phyloP scores from a whole-genome alignment of 2,888 invertebrate species.

The Diplolepis rosae region DNA sequence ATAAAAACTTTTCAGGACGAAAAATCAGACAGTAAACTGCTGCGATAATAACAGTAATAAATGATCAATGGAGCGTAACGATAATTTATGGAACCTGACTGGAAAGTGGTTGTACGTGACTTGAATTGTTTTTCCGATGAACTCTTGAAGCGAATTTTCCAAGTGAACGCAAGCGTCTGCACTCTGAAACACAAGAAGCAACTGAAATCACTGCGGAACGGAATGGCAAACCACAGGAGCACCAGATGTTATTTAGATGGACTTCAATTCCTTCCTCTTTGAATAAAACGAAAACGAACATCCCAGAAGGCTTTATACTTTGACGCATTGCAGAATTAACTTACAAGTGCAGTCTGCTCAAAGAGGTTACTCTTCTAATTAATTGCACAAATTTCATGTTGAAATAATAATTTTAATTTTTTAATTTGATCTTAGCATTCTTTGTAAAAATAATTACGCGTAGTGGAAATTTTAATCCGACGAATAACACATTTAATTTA shows the following conservation, averaged over 20 bases:
- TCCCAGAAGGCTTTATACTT: neutral
- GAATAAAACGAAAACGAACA: constrained; percentile 3
- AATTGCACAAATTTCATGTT: neutral
- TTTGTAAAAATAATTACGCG: too few species aligned
- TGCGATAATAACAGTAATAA: constrained; percentile 38
- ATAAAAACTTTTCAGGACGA: neutral
- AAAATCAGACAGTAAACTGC: constrained; percentile 9
- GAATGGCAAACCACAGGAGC: constrained; percentile 43
- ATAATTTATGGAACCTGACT: constrained; percentile 50
- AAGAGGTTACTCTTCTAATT: neutral
- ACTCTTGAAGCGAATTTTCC: constrained; percentile 44
- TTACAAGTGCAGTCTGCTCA: neutral
- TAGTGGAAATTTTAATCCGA: too few species aligned
- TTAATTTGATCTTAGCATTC: neutral
- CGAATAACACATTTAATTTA: too few species aligned
- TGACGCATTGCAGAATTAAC: constrained; percentile 6
- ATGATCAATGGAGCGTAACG: constrained; percentile 48
- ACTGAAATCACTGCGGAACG: constrained; percentile 42
- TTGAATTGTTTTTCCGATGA: constrained; percentile 45
- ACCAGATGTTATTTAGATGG: constrained; percentile 22
- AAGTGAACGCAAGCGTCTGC: constrained; percentile 40
- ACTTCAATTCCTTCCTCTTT: constrained; percentile 2
- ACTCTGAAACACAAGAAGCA: constrained; percentile 39
- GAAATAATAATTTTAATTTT: neutral
- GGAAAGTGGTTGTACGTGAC: constrained; percentile 49